These are phyloP conservation scores for Nephrotoma appendiculata DNA, from an alignment of 2,888 invertebrate genomes.

Conservation along the genomic window DNA sequence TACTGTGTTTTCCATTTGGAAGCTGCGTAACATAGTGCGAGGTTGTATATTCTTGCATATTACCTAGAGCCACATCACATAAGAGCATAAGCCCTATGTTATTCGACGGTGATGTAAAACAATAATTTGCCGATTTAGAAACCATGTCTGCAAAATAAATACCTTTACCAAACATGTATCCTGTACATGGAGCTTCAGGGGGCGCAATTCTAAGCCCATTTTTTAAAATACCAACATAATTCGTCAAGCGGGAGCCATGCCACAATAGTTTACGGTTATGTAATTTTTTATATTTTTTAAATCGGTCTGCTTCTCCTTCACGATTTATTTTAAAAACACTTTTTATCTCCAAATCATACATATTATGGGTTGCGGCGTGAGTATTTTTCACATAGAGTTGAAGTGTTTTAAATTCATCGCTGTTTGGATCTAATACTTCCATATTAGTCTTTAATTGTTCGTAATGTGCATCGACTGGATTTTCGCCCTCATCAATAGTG, in stretches of 20 bases:
- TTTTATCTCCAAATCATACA: slow-evolving; percentile 50
- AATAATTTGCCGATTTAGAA: slow-evolving; percentile 95
- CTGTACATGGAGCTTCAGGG: slow-evolving; percentile 86
- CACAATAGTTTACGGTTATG: slow-evolving; percentile 78
- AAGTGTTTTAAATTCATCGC: slow-evolving; percentile 61
- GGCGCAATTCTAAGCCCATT: slow-evolving; percentile 92
- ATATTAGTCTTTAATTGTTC: slow-evolving; percentile 73
- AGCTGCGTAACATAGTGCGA: slow-evolving; percentile 65
- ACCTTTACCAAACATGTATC: slow-evolving; percentile 98
- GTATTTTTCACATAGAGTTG: slow-evolving; percentile 75
- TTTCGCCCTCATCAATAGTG: slow-evolving; percentile 17
- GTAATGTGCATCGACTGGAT: slow-evolving; percentile 75
- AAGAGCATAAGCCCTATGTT: slow-evolving; percentile 75
- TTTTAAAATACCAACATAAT: slow-evolving; percentile 88
- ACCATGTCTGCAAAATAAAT: slow-evolving; percentile 98
- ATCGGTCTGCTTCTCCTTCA: slow-evolving; percentile 66
- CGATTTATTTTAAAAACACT: slow-evolving; percentile 52
- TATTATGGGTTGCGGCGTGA: slow-evolving; percentile 77
- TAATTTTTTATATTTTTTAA: slow-evolving; percentile 73
- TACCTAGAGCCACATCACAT: slow-evolving; percentile 91
- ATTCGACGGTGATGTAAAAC: slow-evolving; percentile 53
- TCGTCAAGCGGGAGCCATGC: slow-evolving; percentile 94
- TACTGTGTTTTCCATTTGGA: slow-evolving; percentile 73
- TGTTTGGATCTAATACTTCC: slow-evolving; percentile 45
- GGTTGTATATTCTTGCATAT: slow-evolving; percentile 61